These are phyloP conservation scores for Daboia siamensis DNA, from an alignment of 2,113 vertebrate genomes.

Conservation along the genomic window DNA sequence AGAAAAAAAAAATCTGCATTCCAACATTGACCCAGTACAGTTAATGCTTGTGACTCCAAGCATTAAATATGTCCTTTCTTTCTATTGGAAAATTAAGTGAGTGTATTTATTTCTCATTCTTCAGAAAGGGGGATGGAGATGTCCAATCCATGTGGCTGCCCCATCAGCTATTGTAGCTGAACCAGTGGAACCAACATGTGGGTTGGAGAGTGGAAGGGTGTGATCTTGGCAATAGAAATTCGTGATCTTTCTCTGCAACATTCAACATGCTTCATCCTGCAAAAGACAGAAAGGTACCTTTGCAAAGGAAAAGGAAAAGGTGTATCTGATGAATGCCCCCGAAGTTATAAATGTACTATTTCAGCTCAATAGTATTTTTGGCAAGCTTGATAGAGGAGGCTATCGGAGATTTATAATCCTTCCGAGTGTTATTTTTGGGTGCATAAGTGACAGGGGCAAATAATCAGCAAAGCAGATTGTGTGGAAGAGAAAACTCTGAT, in stretches of 20 bases:
- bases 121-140: not conserved
- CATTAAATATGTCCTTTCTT: not conserved
- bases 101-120: not conserved
- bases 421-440: not conserved
- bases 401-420: not conserved
- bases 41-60: not conserved
- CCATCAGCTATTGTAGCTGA: not conserved
- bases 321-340: too few species aligned
- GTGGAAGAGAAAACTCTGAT: slow-evolving; percentile 14
- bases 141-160: not conserved
- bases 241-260: not conserved
- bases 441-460: not conserved
- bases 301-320: not conserved
- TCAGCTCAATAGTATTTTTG: not conserved
- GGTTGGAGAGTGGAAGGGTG: not conserved
- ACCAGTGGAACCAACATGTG: not conserved
- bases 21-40: not conserved
- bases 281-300: not conserved
- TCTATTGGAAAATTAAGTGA: not conserved
- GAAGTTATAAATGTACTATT: not conserved
- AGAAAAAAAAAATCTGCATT: not conserved
- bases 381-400: not conserved
- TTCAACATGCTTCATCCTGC: not conserved
- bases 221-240: not conserved
- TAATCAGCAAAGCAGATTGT: not conserved